Conservation (phyloP, 2,113 vertebrate species). For the Orthonyx spaldingii region DNA sequence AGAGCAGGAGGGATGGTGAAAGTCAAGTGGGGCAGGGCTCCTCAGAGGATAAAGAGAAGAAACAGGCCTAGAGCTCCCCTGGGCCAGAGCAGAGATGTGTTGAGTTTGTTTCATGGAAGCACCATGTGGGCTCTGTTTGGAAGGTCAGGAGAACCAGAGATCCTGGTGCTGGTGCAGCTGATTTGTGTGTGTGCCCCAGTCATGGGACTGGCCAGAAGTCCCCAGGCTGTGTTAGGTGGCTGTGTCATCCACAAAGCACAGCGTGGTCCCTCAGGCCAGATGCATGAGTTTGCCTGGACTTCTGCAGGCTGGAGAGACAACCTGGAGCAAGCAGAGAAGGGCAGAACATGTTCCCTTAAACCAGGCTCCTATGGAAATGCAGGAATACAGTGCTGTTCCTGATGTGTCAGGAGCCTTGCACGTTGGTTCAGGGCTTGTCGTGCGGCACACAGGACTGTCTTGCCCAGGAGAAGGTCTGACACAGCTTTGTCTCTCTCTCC, state of each 20-base stretch:
- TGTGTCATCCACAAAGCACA: neutral
- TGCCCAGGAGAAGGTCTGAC: neutral
- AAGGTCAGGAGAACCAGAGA: neutral
- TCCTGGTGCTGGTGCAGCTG: neutral
- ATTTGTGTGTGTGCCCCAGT: neutral
- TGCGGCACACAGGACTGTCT: accelerated
- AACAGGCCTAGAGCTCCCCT: neutral
- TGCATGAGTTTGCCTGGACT: neutral
- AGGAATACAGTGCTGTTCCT: neutral
- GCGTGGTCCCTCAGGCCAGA: neutral
- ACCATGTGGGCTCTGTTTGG: neutral
- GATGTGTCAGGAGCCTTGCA: neutral
- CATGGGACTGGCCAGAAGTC: neutral
- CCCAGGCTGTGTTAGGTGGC: neutral
- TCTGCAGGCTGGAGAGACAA: neutral
- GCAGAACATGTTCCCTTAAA: neutral
- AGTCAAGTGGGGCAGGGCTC: neutral
- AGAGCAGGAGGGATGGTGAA: neutral
- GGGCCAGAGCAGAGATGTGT: neutral
- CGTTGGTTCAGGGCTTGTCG: neutral
- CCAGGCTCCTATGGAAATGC: neutral
- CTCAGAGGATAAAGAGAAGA: neutral
- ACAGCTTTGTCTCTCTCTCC: neutral
- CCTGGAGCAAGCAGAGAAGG: neutral
- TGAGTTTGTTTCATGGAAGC: neutral